Conservation (phyloP, 2,888 invertebrate species). For the Pristionchus maxplancki region DNA sequence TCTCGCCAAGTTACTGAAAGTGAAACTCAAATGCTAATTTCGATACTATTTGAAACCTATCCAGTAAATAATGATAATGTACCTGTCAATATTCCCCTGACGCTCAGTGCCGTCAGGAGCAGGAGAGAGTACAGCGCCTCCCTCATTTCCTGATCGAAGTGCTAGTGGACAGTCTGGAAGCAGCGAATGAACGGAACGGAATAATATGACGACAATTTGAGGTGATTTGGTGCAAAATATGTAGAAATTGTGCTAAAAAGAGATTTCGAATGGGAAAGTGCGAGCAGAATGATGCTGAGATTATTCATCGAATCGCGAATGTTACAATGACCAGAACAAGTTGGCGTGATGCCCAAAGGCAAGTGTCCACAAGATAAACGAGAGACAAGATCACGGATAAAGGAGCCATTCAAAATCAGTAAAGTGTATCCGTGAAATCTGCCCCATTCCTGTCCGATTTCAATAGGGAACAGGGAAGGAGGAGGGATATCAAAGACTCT, state of each 20-base stretch:
- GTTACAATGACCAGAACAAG: background rate
- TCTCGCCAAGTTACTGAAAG: too few species aligned
- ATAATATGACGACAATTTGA: too few species aligned
- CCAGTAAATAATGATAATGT: too few species aligned
- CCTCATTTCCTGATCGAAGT: slow-evolving; percentile 6
- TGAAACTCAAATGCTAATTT: too few species aligned
- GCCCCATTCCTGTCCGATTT: slow-evolving; percentile 3
- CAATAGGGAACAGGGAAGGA: slow-evolving; percentile 20
- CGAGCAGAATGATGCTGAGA: too few species aligned
- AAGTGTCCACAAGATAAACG: background rate
- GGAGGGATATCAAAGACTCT: background rate
- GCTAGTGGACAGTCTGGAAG: background rate
- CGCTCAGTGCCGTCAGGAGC: background rate
- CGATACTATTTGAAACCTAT: too few species aligned
- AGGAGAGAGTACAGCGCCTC: slow-evolving; percentile 34
- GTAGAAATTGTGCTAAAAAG: too few species aligned
- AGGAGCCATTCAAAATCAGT: slow-evolving; percentile 30
- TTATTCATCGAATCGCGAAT: background rate
- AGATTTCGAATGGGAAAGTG: too few species aligned
- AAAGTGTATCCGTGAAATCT: slow-evolving; percentile 44
- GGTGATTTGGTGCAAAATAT: too few species aligned
- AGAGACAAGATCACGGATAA: slow-evolving; percentile 29
- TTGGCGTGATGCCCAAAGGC: background rate
- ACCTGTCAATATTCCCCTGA: background rate
- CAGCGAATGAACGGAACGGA: too few species aligned